Evolutionary conservation across 1,140 invertebrate species (phyloP).

Genomic region (Druon quercuslanigerum): DNA sequence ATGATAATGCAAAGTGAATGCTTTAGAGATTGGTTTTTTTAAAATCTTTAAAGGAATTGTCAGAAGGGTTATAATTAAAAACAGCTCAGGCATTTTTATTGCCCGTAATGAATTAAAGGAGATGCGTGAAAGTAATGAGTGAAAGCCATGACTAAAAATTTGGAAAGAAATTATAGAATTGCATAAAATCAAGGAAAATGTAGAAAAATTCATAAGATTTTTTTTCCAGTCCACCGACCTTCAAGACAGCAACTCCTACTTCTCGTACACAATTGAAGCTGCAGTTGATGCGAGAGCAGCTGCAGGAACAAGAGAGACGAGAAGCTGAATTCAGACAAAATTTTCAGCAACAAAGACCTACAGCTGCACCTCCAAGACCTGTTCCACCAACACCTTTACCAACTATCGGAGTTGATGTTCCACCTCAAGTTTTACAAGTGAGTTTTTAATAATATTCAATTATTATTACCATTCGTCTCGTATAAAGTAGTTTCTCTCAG

Average conservation of each 20-base stretch:
- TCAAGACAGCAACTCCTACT: slow-evolving; percentile 86
- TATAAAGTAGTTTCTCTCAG: background rate
- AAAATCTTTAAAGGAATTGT: no score
- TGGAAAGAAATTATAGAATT: no score
- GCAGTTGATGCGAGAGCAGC: slow-evolving; percentile 89
- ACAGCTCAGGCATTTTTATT: no score
- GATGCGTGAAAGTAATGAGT: no score
- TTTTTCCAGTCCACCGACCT: slow-evolving; percentile 85
- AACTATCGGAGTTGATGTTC: slow-evolving; percentile 83
- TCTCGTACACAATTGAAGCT: slow-evolving; percentile 90
- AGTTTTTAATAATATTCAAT: slow-evolving; percentile 13
- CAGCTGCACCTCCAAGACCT: slow-evolving; percentile 74
- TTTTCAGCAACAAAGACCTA: slow-evolving; percentile 76
- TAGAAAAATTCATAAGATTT: slow-evolving; percentile 31
- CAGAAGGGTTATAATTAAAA: no score
- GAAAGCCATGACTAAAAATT: no score
- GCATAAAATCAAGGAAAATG: background rate
- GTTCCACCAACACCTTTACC: slow-evolving; percentile 78
- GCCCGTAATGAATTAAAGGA: no score
- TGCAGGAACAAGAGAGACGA: slow-evolving; percentile 83
- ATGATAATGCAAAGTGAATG: no score
- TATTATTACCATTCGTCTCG: background rate
- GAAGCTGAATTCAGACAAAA: slow-evolving; percentile 76
- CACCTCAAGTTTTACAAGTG: slow-evolving; percentile 87
- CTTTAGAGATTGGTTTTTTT: no score